Conservation (phyloP, 2,888 invertebrate species). For the Terebella lapidaria region DNA sequence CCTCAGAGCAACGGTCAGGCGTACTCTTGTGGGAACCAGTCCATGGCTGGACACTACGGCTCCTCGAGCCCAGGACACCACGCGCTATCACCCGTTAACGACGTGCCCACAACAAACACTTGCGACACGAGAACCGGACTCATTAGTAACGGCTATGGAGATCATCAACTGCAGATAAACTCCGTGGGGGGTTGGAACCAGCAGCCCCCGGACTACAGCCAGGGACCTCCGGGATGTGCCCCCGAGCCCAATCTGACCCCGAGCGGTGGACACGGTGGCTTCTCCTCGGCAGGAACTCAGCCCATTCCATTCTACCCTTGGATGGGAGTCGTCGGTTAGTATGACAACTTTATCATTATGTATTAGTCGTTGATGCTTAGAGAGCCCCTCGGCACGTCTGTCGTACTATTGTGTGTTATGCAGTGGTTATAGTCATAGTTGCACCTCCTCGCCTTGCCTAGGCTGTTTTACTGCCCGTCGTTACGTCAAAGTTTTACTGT, state of each 20-base stretch:
- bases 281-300: neutral
- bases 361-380: no score
- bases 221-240: neutral
- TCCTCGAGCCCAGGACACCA: neutral
- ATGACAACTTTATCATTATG: no score
- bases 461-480: no score
- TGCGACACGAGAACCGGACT: neutral
- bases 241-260: neutral
- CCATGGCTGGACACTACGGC: neutral
- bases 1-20: neutral
- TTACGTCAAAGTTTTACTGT: no score
- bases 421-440: no score
- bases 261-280: neutral
- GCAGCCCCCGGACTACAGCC: neutral
- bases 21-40: neutral
- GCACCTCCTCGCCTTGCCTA: no score
- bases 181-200: neutral
- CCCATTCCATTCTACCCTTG: constrained; percentile 70
- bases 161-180: neutral
- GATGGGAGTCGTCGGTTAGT: constrained; percentile 76
- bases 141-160: neutral
- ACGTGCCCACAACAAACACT: neutral
- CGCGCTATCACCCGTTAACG: neutral
- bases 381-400: no score
- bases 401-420: no score